A percentile compares a stretch with the other conserved stretches of the same genome.
These are phyloP conservation scores for Oreocharis arfaki DNA, from an alignment of 2,113 vertebrate genomes.

Conservation along the genomic window DNA sequence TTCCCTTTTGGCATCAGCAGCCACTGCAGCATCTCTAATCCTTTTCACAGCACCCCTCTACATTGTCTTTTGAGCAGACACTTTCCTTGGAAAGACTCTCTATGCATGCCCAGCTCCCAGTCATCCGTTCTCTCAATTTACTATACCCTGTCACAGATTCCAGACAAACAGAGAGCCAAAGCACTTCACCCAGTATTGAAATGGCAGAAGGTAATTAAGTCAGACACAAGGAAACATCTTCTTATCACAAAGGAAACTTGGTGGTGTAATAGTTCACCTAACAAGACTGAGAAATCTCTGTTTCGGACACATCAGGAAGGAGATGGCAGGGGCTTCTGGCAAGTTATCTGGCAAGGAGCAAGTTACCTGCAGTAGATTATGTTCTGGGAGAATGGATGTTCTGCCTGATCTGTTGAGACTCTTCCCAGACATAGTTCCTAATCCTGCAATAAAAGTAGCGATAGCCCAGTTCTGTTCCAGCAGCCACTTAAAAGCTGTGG, in stretches of 20 bases:
- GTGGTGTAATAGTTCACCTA: neutral
- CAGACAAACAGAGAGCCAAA: neutral
- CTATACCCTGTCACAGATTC: neutral
- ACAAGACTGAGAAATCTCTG: neutral
- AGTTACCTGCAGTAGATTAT: neutral
- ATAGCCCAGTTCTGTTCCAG: neutral
- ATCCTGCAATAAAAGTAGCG: neutral
- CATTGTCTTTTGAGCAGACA: neutral
- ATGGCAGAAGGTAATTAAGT: neutral
- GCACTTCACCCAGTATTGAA: neutral
- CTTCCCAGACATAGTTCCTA: neutral
- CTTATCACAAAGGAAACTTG: neutral
- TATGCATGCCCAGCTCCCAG: neutral
- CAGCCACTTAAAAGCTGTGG: neutral
- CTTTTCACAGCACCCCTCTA: neutral
- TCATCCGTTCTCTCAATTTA: neutral
- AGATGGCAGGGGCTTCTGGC: neutral
- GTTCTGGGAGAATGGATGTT: neutral
- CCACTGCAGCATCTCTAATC: neutral
- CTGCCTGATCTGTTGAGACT: neutral
- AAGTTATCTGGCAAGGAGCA: fast-evolving
- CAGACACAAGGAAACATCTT: neutral
- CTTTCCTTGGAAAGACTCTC: neutral
- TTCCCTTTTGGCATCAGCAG: neutral
- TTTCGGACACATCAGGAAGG: neutral